A percentile compares a stretch with the other conserved stretches of the same genome.
These are phyloP conservation scores for Aegypius monachus DNA, from an alignment of 2,113 vertebrate species.

Conservation along the genomic window DNA sequence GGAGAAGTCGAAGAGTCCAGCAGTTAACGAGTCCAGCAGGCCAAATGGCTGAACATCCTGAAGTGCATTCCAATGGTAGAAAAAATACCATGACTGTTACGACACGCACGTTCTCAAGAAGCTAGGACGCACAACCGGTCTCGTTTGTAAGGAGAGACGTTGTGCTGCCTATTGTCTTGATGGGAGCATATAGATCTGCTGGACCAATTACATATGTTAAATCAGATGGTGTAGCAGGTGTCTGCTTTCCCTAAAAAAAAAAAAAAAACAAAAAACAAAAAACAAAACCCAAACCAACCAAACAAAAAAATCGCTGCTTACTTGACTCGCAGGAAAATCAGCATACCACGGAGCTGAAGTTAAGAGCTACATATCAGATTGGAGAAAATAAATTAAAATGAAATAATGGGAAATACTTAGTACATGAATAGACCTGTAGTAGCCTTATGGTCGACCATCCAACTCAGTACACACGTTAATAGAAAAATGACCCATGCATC, in stretches of 20 bases:
- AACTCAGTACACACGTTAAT: background rate
- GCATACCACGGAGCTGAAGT: background rate
- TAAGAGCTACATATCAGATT: background rate
- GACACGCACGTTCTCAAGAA: background rate
- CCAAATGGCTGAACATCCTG: conserved; percentile 51
- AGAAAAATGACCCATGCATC: conserved; percentile 9
- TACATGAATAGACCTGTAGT: background rate
- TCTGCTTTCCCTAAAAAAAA: background rate
- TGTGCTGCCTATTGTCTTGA: conserved; percentile 32
- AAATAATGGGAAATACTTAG: conserved; percentile 3
- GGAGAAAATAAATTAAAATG: conserved; percentile 53
- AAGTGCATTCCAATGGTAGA: conserved; percentile 62
- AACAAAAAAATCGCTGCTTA: background rate
- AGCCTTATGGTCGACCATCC: background rate
- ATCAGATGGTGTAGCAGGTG: background rate
- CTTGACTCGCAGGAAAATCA: background rate
- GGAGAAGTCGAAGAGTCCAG: conserved; percentile 61
- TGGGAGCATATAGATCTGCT: conserved; percentile 9
- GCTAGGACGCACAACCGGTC: conserved; percentile 1
- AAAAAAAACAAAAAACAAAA: background rate
- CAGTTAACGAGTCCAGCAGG: conserved; percentile 68
- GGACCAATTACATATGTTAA: conserved; percentile 4
- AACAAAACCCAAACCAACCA: background rate
- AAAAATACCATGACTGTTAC: conserved; percentile 54
- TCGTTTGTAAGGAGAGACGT: background rate